Conservation (phyloP, 2,888 invertebrate species). For the Tineola bisselliella region DNA sequence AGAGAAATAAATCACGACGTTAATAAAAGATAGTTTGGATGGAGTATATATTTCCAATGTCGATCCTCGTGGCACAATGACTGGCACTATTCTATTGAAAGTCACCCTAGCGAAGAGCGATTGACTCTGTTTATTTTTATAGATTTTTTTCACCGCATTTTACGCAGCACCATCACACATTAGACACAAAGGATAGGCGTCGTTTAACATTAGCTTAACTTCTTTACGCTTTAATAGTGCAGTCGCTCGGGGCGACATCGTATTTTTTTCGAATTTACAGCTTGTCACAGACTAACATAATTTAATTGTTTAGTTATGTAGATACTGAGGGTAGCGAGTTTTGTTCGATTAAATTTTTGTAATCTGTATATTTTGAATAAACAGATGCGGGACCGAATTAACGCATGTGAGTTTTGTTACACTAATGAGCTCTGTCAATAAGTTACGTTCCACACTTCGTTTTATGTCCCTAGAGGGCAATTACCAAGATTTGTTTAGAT, state of each 20-base stretch:
- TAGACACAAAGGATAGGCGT: constrained; percentile 64
- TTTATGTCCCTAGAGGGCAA: constrained; percentile 40
- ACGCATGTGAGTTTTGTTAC: constrained; percentile 62
- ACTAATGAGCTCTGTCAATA: constrained; percentile 59
- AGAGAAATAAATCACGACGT: constrained; percentile 7
- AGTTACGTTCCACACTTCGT: constrained; percentile 43
- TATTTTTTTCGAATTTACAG: constrained; percentile 24
- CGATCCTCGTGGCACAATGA: constrained; percentile 33
- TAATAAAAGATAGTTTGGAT: constrained; percentile 6
- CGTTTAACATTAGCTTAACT: constrained; percentile 65
- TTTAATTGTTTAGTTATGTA: constrained; percentile 23
- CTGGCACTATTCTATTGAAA: constrained; percentile 36
- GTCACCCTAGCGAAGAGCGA: constrained; percentile 28
- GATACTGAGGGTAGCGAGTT: background rate
- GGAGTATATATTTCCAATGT: constrained; percentile 29
- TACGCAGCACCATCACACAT: constrained; percentile 56
- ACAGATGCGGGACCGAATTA: constrained; percentile 46
- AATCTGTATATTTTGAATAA: constrained; percentile 39
- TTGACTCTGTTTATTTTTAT: constrained; percentile 48
- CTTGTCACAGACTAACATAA: constrained; percentile 37
- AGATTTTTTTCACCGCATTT: constrained; percentile 38
- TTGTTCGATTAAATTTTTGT: constrained; percentile 17
- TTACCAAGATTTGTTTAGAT: constrained; percentile 34
- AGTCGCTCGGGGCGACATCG: constrained; percentile 36
- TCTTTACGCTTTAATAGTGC: constrained; percentile 63